phyloP scores from a whole-genome alignment of 1,140 invertebrate genomes.

The Drosophila cardini region DNA sequence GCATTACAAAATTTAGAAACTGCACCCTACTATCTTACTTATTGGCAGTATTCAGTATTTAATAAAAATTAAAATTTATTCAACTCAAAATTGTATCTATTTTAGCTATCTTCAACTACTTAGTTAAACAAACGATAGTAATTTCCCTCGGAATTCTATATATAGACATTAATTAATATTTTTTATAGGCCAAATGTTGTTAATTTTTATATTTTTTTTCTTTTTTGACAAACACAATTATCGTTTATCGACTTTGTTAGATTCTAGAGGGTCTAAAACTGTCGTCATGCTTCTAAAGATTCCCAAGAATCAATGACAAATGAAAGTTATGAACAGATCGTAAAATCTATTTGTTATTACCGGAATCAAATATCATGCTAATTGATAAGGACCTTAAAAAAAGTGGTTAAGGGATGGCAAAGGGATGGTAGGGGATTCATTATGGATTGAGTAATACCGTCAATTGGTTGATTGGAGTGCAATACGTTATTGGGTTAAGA shows the following conservation, averaged over 20 bases:
- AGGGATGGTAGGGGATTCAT: background rate
- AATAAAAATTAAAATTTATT: too few species aligned
- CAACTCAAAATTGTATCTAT: too few species aligned
- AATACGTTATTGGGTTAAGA: slow-evolving; percentile 37
- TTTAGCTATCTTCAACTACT: too few species aligned
- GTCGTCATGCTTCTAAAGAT: slow-evolving; percentile 26
- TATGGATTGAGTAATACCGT: slow-evolving; percentile 10
- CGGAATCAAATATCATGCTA: slow-evolving; percentile 20
- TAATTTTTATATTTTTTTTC: background rate
- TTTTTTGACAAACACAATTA: slow-evolving; percentile 7
- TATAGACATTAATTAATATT: slow-evolving; percentile 1
- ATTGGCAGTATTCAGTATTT: too few species aligned
- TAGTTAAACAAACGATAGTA: too few species aligned
- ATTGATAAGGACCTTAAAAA: slow-evolving; percentile 24
- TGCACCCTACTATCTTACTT: too few species aligned
- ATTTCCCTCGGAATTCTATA: background rate
- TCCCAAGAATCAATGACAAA: slow-evolving; percentile 40
- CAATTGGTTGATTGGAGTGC: slow-evolving; percentile 51
- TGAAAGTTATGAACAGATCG: slow-evolving; percentile 41
- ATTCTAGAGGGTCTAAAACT: background rate
- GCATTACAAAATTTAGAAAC: too few species aligned
- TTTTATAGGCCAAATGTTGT: slow-evolving; percentile 8
- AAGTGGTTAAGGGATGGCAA: background rate
- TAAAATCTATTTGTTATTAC: slow-evolving; percentile 42
- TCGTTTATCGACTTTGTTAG: slow-evolving; percentile 2